Evolutionary conservation across 2,888 invertebrate species (phyloP), one percentile per base, ranked within the genome.

Genomic region (Acleris cristana): DNA sequence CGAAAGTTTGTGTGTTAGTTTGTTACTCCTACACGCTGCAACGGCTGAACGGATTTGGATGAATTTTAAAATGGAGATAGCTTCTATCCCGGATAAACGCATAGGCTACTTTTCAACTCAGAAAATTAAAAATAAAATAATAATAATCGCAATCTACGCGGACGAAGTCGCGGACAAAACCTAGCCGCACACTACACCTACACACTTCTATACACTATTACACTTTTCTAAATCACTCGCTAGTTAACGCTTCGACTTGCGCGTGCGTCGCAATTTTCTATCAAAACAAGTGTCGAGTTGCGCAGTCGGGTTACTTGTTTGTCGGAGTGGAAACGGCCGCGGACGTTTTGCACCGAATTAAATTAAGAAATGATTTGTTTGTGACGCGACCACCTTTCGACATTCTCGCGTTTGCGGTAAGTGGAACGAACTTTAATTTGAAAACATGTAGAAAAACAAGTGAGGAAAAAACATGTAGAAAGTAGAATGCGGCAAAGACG

Each of bases 281-380:
- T 74, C 70, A 75, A 73, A 75, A 74, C 73, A 76, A 71, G 76
- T 73, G 68, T 74, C 75, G 26, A 19, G 59, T 75, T 73, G 65
- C 75, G 19, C 52, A 65, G 34, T 72, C 71, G 21, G 53, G 23
- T 73, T 67, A 64, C 69, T 30, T 68, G 69, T 69, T 69, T 70
- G 69, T 70, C n/a, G 49, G 57, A n/a, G 62, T 53, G 66, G 61
- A 49, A 67, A 23, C 48, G 40, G 62, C 57, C 45, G 62, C 66
- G 51, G 12, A 19, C 60, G 52, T 49, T 45, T 57, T 58, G 53
- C 66, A 55, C 57, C 34, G 52, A 26, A 44, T 52, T 18, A 64
- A 69, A 69, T 65, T 62, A 65, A 59, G 40, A 68, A 45, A 56
- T 55, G 56, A 63, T 60, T 56, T 67, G 62, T 67, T 58, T 63